Evolutionary conservation across 2,113 vertebrate species (phyloP), one percentile per base, ranked within the genome.

Genomic region (Lichenostomus cassidix): DNA sequence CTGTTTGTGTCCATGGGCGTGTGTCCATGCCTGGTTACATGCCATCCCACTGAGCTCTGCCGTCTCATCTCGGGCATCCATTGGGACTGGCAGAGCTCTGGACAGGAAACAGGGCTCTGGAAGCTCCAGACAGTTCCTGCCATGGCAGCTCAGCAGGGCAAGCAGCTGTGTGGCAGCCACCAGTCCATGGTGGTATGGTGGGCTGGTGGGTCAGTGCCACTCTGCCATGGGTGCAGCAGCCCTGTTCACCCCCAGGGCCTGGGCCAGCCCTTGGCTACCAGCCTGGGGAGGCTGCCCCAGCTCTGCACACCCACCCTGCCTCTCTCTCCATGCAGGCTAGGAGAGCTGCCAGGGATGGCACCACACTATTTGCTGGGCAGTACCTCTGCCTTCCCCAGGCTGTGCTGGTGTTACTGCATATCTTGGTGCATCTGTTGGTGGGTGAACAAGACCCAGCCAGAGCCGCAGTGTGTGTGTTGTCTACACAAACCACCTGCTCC

Each of bases 351-450:
- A 35, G 47, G 28, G 18, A 11, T 31, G 23, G 50, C 60, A 73
- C 42, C 0, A 1, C 15, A 31, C 37, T 39, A 55, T 47, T 24
- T 7, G 12, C 59, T 6, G 8, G 60, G 65, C 46, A 62, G 60
- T 4, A 8, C 15, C n/a, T 81, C 64, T 84, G 44, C 62, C 39
- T 29, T 16, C 46, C 29, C 65, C 0, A 16, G 42, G 67, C 29
- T 0, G 0, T 0, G 0, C 63, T 41, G 68, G 33, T 4, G 0
- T 37, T 33, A 12, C 10, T 28, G 39, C 19, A 27, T 47, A 21
- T 8, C n/a, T 70, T 3, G 1, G 41, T 2, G 4, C 37, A 52
- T 35, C 29, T 12, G 10, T 6, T 39, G 20, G 20, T 14, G 65
- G 44, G 19, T 46, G 69, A 71, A 9, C 15, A 62, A 33, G 18